Evolutionary conservation across 2,888 invertebrate species (phyloP), one percentile per base, ranked within the genome.

Genomic region (Ferdinandea cuprea): DNA sequence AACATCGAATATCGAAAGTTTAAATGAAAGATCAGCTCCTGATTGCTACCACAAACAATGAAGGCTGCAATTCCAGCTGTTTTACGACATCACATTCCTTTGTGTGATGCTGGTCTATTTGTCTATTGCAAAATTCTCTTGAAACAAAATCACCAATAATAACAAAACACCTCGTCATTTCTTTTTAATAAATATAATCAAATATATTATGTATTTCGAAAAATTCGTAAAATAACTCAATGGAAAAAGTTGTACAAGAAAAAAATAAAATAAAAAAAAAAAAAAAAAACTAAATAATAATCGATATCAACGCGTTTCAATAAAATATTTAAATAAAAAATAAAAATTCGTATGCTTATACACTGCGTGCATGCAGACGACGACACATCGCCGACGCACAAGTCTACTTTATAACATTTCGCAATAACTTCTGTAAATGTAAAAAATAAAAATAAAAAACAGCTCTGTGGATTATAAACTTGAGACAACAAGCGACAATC

Each of bases 101-200:
- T n/a, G n/a, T n/a, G n/a, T n/a, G n/a, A n/a, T n/a, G n/a, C n/a
- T n/a, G n/a, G n/a, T n/a, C n/a, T n/a, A n/a, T 25, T 25, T 5
- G 25, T 25, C 25, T 25, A 25, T 2, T 25, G n/a, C n/a, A n/a
- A n/a, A n/a, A n/a, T n/a, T n/a, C n/a, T n/a, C n/a, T n/a, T n/a
- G n/a, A 42, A 42, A 15, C 7, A 1, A 46, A 35, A 35, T 35
- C 6, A 5, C 50, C 25, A 25, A 13, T 6, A 52, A 32, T 17
- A 17, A 7, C 32, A 54, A 19, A n/a, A 3, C n/a, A 32, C 11
- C 17, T 7, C 0, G 35, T n/a, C 13, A 7, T 40, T 40, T 13
- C 7, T 54, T 35, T 71, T 71, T 71, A 78, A 78, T 78, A 78
- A 71, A 71, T 71, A 71, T 65, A 17, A 42, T 65, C 58, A 19